A percentile compares a stretch with the other conserved stretches of the same genome.
These are phyloP conservation scores for Drosophila tani DNA, from an alignment of 1,140 invertebrate species.

Conservation along the genomic window DNA sequence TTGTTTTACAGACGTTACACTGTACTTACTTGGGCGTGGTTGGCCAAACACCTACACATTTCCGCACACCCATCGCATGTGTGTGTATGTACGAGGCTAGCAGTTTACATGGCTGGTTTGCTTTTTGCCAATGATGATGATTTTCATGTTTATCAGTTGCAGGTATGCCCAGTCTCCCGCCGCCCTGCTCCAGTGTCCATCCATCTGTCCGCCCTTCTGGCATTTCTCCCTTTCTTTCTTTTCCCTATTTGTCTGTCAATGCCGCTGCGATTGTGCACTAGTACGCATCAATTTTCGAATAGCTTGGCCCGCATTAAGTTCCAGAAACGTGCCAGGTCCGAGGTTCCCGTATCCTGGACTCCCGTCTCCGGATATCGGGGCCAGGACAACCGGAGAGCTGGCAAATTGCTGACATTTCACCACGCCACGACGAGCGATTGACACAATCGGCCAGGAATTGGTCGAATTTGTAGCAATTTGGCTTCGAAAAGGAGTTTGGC, in stretches of 20 bases:
- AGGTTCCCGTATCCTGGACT: slow-evolving; percentile 15
- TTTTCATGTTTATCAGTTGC: slow-evolving; percentile 50
- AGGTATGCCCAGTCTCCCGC: slow-evolving; percentile 20
- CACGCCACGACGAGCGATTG: slow-evolving; percentile 34
- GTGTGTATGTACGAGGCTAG: slow-evolving; percentile 2
- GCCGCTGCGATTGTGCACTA: slow-evolving; percentile 47
- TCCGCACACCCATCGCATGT: slow-evolving; percentile 4
- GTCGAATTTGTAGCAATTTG: slow-evolving; percentile 26
- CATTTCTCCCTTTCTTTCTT: neutral
- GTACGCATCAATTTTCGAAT: slow-evolving; percentile 55
- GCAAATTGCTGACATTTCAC: slow-evolving; percentile 65
- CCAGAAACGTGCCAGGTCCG: slow-evolving; percentile 35
- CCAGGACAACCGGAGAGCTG: slow-evolving; percentile 16
- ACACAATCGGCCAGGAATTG: slow-evolving; percentile 21
- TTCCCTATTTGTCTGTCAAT: slow-evolving; percentile 23
- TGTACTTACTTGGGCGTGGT: slow-evolving; percentile 24
- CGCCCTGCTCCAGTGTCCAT: slow-evolving; percentile 2
- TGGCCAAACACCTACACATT: neutral
- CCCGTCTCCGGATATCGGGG: slow-evolving; percentile 6
- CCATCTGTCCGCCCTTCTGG: slow-evolving; percentile 18
- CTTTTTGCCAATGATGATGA: slow-evolving; percentile 42
- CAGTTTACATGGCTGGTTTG: slow-evolving; percentile 34
- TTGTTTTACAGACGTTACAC: neutral
- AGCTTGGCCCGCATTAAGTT: slow-evolving; percentile 52
- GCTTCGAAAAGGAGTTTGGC: neutral